Base-by-base conservation (phyloP, 2,888 invertebrate species). In the Drosophila meridionalis region DNA sequence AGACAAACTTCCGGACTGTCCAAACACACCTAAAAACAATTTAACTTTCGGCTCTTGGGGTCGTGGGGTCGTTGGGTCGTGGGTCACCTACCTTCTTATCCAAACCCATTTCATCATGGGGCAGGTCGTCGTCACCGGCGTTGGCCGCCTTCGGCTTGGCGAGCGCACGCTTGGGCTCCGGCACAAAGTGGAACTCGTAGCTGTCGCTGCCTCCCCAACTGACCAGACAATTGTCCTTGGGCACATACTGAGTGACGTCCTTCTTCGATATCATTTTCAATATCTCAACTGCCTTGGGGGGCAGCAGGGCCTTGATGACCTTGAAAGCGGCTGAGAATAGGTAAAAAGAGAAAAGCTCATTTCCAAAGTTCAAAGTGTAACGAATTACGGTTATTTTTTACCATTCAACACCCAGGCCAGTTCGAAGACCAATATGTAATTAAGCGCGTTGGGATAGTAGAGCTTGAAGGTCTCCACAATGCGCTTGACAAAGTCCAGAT, bases 351-450 rank as follows among this genome's bases (percentile, higher is more conserved):
- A 45, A 65, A 67, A 45, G 56, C 53, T 63, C 11, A 57, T 43
- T n/a, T 36, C 1, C 12, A 60, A 66, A 78, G 62, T 32, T 45
- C 28, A n/a, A 14, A 9, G 6, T 8, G 8, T 38, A 50, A 28
- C 26, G 7, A 52, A 59, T 40, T 38, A 7, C 2, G 11, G 45
- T 7, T 8, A 2, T 0, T 34, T 36, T 94, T 94, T 94, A 96
- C 96, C 96, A 89, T 96, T 97, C 70, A 99, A 93, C 1, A 98
- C 95, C 98, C 98, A 99, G 0, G 98, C 97, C 97, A 99, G 97
- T 92, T 99, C 98, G 92, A 95, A 98, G 62, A 99, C 96, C 42
- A 99, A 94, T 79, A 99, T 98, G 91, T 97, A 97, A 88, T 98
- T 98, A 73, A 98, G 93, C 89, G 96, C 96, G 92, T 95, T 95